Evolutionary conservation across 2,888 invertebrate species (phyloP).

Genomic region (Thecophora atra): DNA sequence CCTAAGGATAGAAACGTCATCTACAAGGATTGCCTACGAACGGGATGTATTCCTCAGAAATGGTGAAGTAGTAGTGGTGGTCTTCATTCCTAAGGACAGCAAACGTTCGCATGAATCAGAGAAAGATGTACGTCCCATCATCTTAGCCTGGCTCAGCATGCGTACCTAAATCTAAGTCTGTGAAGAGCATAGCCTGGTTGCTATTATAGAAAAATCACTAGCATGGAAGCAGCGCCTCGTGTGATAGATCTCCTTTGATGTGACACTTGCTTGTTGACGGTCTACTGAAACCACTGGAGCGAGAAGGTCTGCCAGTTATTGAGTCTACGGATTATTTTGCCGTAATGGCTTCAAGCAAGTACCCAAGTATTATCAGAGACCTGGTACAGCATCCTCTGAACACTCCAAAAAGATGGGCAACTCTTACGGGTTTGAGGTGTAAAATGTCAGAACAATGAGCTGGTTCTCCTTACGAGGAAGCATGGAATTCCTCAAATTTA

Average conservation of each 20-base stretch:
- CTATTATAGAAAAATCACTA: not conserved
- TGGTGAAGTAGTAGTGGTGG: constrained; percentile 1
- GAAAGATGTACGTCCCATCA: constrained; percentile 2
- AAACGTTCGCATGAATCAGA: not conserved
- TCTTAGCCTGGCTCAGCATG: not conserved
- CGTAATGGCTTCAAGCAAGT: not conserved
- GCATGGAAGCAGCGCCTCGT: not conserved
- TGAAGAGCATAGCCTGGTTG: not conserved
- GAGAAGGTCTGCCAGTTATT: too few species aligned
- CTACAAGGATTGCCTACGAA: constrained; percentile 2
- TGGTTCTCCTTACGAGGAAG: not conserved
- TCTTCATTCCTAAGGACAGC: not conserved
- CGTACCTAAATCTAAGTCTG: too few species aligned
- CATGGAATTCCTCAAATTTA: too few species aligned
- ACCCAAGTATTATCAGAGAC: not conserved
- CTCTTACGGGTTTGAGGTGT: not conserved
- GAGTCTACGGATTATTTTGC: too few species aligned
- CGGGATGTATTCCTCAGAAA: not conserved
- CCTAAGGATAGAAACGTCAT: too few species aligned
- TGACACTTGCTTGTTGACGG: not conserved
- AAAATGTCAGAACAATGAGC: not conserved
- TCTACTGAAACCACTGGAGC: not conserved
- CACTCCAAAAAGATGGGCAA: too few species aligned
- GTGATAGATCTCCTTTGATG: not conserved
- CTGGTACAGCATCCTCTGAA: too few species aligned